Percentiles rank a stretch among this genome's conserved stretches.
Conservation (phyloP, 2,888 invertebrate genomes). For the Andrena praecox region DNA sequence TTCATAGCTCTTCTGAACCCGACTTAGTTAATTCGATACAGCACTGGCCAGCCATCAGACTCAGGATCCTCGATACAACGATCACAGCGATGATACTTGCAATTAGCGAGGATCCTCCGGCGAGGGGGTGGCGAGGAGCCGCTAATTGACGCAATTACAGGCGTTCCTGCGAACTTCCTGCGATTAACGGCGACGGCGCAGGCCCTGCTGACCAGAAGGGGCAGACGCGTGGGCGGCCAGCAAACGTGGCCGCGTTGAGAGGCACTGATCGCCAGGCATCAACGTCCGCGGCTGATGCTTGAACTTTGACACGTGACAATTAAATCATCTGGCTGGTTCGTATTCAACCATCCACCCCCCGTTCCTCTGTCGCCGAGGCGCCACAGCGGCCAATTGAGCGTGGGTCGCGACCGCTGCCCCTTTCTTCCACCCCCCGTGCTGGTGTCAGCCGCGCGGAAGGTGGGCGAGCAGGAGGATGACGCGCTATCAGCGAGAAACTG, state of each 20-base stretch:
- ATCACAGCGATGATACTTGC: slow-evolving; percentile 27
- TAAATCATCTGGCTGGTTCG: slow-evolving; percentile 78
- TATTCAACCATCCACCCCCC: slow-evolving; percentile 74
- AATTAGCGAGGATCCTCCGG: slow-evolving; percentile 53
- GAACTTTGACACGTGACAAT: slow-evolving; percentile 77
- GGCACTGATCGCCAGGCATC: slow-evolving; percentile 44
- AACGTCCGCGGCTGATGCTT: slow-evolving; percentile 66
- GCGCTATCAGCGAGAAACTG: slow-evolving; percentile 59
- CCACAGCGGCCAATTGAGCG: slow-evolving; percentile 73
- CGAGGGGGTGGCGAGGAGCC: neutral
- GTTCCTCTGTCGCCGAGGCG: slow-evolving; percentile 59
- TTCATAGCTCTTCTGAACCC: too few relatives aligned
- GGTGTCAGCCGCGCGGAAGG: slow-evolving; percentile 32
- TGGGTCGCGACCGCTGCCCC: slow-evolving; percentile 66
- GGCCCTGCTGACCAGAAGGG: slow-evolving; percentile 21
- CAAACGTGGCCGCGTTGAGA: neutral
- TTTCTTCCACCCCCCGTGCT: slow-evolving; percentile 9
- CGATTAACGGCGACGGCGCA: slow-evolving; percentile 60
- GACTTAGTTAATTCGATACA: too few relatives aligned
- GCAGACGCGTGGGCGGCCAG: slow-evolving; percentile 29
- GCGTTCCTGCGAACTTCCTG: slow-evolving; percentile 64
- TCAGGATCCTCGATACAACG: slow-evolving; percentile 6
- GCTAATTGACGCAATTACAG: slow-evolving; percentile 66
- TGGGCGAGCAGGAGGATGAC: slow-evolving; percentile 54
- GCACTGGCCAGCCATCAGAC: neutral